These are phyloP conservation scores for Uromys caudimaculatus DNA, from an alignment of 2,797 vertebrate genomes.

Conservation along the genomic window DNA sequence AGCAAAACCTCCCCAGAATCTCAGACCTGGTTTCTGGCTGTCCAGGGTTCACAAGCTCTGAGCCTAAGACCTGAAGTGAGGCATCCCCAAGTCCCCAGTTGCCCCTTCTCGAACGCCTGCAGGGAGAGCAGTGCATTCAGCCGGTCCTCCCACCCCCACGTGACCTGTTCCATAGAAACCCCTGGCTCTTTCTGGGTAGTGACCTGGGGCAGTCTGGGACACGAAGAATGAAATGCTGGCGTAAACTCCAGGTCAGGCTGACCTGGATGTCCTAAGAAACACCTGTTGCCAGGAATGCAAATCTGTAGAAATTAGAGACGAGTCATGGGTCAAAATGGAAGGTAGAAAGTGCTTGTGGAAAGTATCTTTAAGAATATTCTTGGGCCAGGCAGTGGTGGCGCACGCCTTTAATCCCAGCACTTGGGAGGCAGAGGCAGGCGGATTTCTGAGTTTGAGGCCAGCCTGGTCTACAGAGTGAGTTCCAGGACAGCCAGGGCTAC, in stretches of 20 bases:
- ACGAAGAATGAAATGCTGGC: not conserved
- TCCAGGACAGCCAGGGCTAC: too few species aligned
- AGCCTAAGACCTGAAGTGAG: not conserved
- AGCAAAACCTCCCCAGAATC: not conserved
- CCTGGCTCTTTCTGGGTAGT: not conserved
- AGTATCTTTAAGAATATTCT: not conserved
- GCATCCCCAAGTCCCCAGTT: not conserved
- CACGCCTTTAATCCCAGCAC: too few species aligned
- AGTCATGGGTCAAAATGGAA: not conserved
- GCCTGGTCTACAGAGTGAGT: too few species aligned
- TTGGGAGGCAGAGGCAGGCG: too few species aligned
- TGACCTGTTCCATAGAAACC: not conserved
- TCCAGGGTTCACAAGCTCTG: not conserved
- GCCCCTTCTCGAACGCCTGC: not conserved
- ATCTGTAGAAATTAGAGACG: not conserved
- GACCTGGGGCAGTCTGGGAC: not conserved
- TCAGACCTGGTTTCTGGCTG: not conserved
- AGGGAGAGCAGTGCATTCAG: not conserved
- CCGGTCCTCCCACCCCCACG: accelerated
- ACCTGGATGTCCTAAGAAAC: not conserved
- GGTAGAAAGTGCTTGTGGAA: not conserved
- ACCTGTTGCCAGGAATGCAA: not conserved
- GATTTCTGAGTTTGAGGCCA: too few species aligned
- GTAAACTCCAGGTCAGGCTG: not conserved
- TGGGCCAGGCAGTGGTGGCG: too few species aligned